A percentile compares a stretch with the other conserved stretches of the same genome.
phyloP scores from a whole-genome alignment of 2,797 vertebrate genomes.

The Tenualosa thibaudeaui region DNA sequence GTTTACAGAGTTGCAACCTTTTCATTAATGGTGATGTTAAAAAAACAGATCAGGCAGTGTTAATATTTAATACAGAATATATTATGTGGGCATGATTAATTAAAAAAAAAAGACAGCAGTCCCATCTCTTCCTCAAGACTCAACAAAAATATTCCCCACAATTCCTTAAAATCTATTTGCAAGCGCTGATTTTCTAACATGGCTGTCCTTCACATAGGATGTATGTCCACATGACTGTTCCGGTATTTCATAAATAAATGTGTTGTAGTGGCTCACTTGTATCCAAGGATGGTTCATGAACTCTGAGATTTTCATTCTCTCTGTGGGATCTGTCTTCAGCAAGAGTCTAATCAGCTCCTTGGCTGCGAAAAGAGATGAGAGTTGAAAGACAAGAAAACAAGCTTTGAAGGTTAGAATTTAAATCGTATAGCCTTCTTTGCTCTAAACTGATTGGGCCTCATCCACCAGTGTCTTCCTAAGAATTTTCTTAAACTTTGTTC shows the following conservation, averaged over 20 bases:
- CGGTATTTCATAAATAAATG: not conserved
- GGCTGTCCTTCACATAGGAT: not conserved
- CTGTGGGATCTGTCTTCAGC: conserved; percentile 84
- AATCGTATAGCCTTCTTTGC: no score
- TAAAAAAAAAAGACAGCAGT: no score
- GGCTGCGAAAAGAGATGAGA: conserved; percentile 61
- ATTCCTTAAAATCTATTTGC: not conserved
- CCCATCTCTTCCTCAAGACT: no score
- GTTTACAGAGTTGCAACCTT: no score
- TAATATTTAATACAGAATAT: no score
- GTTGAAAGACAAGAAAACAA: not conserved
- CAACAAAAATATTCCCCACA: not conserved
- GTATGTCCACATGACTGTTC: not conserved
- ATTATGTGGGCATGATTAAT: not conserved
- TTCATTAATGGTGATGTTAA: no score
- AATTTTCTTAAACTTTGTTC: no score
- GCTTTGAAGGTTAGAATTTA: not conserved
- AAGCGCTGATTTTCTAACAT: not conserved
- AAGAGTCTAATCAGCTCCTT: conserved; percentile 84
- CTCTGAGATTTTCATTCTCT: conserved; percentile 84
- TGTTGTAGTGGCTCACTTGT: conserved; percentile 67
- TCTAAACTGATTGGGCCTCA: no score
- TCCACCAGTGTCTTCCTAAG: no score
- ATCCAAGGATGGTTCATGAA: conserved; percentile 90
- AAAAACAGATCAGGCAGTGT: no score